Evolutionary conservation across 2,797 vertebrate species (phyloP).

Genomic region (Heterohyrax brucei): DNA sequence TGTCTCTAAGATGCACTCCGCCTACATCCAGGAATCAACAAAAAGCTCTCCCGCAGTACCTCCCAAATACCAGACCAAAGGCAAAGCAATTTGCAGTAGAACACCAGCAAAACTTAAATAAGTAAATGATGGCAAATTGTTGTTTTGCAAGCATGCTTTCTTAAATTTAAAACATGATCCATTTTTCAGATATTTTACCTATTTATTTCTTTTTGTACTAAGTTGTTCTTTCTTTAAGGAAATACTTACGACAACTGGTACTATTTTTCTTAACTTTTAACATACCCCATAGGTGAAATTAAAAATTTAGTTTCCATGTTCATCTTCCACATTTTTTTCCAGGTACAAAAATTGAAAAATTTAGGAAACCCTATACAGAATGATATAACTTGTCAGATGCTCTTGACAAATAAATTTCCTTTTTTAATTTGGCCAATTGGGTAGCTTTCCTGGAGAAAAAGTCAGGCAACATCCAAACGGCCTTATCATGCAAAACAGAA

Average conservation of each 20-base stretch:
- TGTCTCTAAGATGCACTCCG: background rate
- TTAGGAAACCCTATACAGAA: constrained; percentile 1
- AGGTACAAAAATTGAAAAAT: constrained; percentile 37
- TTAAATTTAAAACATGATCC: constrained; percentile 30
- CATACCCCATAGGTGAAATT: background rate
- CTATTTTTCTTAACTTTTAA: constrained; percentile 37
- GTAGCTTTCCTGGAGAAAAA: constrained; percentile 39
- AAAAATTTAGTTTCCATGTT: background rate
- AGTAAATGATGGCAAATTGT: background rate
- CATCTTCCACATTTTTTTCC: background rate
- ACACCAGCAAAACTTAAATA: background rate
- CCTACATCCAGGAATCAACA: background rate
- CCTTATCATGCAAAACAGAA: background rate
- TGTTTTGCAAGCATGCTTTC: background rate
- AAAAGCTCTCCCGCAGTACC: background rate
- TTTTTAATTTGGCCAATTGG: constrained; percentile 21
- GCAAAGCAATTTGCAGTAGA: background rate
- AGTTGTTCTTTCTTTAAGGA: constrained; percentile 39
- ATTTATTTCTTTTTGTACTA: background rate
- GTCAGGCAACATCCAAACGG: background rate
- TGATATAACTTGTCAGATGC: constrained; percentile 35
- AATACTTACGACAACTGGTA: constrained; percentile 29
- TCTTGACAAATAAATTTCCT: constrained; percentile 26
- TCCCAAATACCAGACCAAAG: background rate
- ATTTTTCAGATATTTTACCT: constrained; percentile 16